These are phyloP conservation scores for Parauchenoglanis ngamensis DNA, from an alignment of 2,797 vertebrate genomes.

Conservation along the genomic window DNA sequence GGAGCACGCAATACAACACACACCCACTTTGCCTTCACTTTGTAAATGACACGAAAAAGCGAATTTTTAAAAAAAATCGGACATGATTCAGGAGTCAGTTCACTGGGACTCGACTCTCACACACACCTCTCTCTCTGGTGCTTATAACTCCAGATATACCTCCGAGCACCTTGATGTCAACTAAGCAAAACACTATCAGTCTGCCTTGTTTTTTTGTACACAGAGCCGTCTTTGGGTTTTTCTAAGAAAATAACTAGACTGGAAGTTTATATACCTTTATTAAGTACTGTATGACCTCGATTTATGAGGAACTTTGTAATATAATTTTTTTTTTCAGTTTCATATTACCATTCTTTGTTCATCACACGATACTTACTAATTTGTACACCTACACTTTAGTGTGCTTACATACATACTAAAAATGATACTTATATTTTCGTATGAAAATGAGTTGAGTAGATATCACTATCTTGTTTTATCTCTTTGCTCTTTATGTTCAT, in stretches of 20 bases:
- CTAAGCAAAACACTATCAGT: slow-evolving; percentile 72
- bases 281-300: slow-evolving; percentile 99
- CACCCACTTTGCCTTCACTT: slow-evolving; percentile 61
- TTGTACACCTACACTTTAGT: slow-evolving; percentile 99
- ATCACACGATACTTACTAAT: slow-evolving; percentile 94
- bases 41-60: slow-evolving; percentile 34
- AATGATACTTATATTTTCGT: slow-evolving; percentile 99
- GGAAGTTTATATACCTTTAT: slow-evolving; percentile 93
- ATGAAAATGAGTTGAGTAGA: slow-evolving; percentile 99
- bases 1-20: slow-evolving; percentile 38
- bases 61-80: slow-evolving; percentile 19
- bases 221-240: slow-evolving; percentile 60
- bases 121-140: slow-evolving; percentile 88
- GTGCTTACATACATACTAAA: slow-evolving; percentile 99
- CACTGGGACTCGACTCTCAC: slow-evolving; percentile 46
- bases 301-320: slow-evolving; percentile 96
- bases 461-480: slow-evolving; percentile 96
- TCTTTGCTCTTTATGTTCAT: slow-evolving; percentile 63
- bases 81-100: slow-evolving; percentile 35
- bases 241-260: slow-evolving; percentile 82
- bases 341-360: slow-evolving; percentile 63
- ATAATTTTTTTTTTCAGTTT: slow-evolving; percentile 77
- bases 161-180: slow-evolving; percentile 85
- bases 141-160: slow-evolving; percentile 88
- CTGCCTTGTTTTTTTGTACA: slow-evolving; percentile 70